phyloP scores from a whole-genome alignment of 2,888 invertebrate species.

The Tetramorium bicarinatum region DNA sequence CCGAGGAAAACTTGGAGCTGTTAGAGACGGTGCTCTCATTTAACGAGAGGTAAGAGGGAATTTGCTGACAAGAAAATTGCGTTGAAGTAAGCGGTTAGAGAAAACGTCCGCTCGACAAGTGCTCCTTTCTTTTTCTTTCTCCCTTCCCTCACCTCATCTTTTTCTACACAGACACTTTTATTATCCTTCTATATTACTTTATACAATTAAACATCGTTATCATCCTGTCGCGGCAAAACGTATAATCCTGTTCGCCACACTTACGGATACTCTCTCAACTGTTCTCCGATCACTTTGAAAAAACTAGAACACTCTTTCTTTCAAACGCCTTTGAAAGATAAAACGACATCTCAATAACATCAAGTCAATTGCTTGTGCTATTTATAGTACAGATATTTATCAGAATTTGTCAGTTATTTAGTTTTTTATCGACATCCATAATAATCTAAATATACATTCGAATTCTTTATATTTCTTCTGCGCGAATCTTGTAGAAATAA shows the following conservation, averaged over 20 bases:
- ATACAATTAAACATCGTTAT: constrained; percentile 70
- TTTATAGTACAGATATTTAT: background rate
- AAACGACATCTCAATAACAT: background rate
- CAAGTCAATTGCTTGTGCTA: background rate
- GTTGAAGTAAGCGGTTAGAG: constrained; percentile 1
- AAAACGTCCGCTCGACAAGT: constrained; percentile 7
- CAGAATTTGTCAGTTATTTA: constrained; percentile 1
- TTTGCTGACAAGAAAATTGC: constrained; percentile 32
- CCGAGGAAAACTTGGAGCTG: constrained; percentile 24
- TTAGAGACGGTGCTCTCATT: constrained; percentile 4
- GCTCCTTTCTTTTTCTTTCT: background rate
- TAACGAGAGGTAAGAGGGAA: constrained; percentile 16
- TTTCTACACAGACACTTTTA: constrained; percentile 61
- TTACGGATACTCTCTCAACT: constrained; percentile 11
- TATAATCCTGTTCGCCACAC: constrained; percentile 16
- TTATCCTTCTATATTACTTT: constrained; percentile 65
- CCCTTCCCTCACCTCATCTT: background rate
- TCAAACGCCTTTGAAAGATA: constrained; percentile 16
- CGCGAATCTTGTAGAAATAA: background rate
- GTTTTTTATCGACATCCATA: background rate
- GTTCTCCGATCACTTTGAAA: background rate
- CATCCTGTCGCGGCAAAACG: constrained; percentile 60
- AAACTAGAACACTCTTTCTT: constrained; percentile 9
- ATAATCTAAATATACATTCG: background rate
- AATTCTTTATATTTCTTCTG: background rate